Evolutionary conservation across 2,113 vertebrate genomes (phyloP), one percentile per base, ranked within the genome.

Genomic region (Campylorhamphus procurvoides): DNA sequence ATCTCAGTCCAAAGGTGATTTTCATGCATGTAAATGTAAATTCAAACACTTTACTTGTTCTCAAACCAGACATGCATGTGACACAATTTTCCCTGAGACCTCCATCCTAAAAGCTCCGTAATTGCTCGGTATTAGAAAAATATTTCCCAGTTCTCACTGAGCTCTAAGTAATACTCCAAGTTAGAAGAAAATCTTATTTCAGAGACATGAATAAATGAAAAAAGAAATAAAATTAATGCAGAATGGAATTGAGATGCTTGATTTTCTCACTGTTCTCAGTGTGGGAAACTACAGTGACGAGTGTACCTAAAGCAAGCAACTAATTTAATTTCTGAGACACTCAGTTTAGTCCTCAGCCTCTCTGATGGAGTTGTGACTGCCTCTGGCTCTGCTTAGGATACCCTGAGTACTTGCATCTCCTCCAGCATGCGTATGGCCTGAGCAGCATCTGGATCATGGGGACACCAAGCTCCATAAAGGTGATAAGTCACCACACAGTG

Each of bases 1-100:
- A 74, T 96, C 71, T 93, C 75, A 83, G 59, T 77, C 77, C 81
- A 88, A 81, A 74, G 55, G 33, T 88, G 63, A 86, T 88, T 80
- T 94, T 69, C 55, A 80, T 77, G 63, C 63, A 86, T 71, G 63
- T 44, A 90, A 93, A 83, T 80, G 50, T 77, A 80, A 90, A 91
- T 87, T 86, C 20, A 81, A 94, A 78, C 55, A 80, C 35, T 85
- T 93, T 14, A 83, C 81, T 63, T 90, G 35, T 74, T 91, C 87
- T 88, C 72, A 90, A 84, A 88, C 58, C 78, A 91, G 75, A 85
- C 50, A 77, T 27, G 75, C 2, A 39, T 29, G 85, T 7, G 50
- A 73, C 55, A 87, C 1, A 2, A 64, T 73, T 95, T 89, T 90
- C 16, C 22, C 10, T 33, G 37, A 71, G 42, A 83, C 9, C 4